Percentiles rank a stretch among this genome's conserved stretches.
phyloP scores from a whole-genome alignment of 2,797 vertebrate species.

The Poecilia wingei region DNA sequence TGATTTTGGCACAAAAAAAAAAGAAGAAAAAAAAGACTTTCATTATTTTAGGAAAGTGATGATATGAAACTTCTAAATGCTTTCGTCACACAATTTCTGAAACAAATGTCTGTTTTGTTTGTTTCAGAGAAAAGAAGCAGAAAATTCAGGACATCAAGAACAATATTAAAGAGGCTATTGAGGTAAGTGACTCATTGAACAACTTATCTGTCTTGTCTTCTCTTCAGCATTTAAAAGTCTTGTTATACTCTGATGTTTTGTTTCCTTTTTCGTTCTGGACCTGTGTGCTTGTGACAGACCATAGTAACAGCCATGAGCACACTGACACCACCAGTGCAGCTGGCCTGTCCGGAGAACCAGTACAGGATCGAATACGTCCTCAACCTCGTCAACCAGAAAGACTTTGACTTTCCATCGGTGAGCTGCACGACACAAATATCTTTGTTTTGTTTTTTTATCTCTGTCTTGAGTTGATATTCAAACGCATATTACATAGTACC shows the following conservation, averaged over 20 bases:
- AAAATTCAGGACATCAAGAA: constrained; percentile 99
- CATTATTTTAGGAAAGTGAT: no score
- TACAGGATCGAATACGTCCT: constrained; percentile 93
- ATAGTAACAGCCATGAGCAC: constrained; percentile 95
- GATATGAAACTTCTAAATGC: neutral
- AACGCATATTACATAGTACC: neutral
- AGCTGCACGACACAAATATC: constrained; percentile 64
- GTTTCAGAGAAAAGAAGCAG: constrained; percentile 94
- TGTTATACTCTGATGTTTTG: neutral
- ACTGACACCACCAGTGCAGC: constrained; percentile 91
- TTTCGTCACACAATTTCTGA: neutral
- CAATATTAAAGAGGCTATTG: constrained; percentile 98
- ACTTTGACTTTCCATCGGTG: constrained; percentile 95
- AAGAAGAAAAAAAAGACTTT: no score
- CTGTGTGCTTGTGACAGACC: constrained; percentile 81
- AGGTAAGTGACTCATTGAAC: constrained; percentile 80
- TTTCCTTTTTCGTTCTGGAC: constrained; percentile 4
- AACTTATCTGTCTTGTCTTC: neutral
- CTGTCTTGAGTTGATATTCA: neutral
- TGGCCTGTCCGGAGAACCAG: constrained; percentile 92
- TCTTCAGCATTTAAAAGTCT: neutral
- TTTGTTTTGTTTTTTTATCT: neutral
- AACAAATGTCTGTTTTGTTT: constrained; percentile 17
- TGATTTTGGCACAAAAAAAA: no score
- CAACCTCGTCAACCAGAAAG: constrained; percentile 92